A percentile compares a stretch with the other conserved stretches of the same genome.
These are phyloP conservation scores for Atherinomorus stipes DNA, from an alignment of 2,113 vertebrate species.

Conservation along the genomic window DNA sequence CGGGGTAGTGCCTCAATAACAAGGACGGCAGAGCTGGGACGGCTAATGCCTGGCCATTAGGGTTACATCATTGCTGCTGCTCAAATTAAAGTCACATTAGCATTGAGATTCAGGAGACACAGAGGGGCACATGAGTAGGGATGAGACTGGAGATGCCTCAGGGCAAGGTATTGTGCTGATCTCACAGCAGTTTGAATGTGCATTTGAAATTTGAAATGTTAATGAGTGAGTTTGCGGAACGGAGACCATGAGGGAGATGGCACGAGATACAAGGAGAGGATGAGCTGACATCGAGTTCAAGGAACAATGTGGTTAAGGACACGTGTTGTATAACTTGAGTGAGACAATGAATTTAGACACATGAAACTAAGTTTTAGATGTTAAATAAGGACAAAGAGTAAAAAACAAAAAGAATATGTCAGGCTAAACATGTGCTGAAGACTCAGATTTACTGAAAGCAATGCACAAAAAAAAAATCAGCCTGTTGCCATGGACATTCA, in stretches of 20 bases:
- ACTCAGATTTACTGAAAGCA: slow-evolving; percentile 29
- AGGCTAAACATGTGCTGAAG: neutral
- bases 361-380: neutral
- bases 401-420: neutral
- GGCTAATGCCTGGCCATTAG: slow-evolving; percentile 67
- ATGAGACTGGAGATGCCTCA: slow-evolving; percentile 44
- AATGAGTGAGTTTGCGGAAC: slow-evolving; percentile 38
- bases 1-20: slow-evolving; percentile 64
- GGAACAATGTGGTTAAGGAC: neutral
- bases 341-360: neutral
- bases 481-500: slow-evolving; percentile 74
- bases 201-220: slow-evolving; percentile 54
- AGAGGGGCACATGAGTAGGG: slow-evolving; percentile 28
- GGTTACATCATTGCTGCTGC: slow-evolving; percentile 68
- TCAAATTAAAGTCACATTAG: slow-evolving; percentile 75
- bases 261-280: neutral
- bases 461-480: slow-evolving; percentile 28
- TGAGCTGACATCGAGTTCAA: slow-evolving; percentile 33
- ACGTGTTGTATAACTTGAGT: too few relatives aligned
- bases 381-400: neutral
- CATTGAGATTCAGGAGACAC: slow-evolving; percentile 45
- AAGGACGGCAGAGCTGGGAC: slow-evolving; percentile 49
- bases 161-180: slow-evolving; percentile 55
- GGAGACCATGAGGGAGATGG: neutral
- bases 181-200: slow-evolving; percentile 50